Evolutionary conservation across 2,888 invertebrate species (phyloP).

Genomic region (Nebria salina): DNA sequence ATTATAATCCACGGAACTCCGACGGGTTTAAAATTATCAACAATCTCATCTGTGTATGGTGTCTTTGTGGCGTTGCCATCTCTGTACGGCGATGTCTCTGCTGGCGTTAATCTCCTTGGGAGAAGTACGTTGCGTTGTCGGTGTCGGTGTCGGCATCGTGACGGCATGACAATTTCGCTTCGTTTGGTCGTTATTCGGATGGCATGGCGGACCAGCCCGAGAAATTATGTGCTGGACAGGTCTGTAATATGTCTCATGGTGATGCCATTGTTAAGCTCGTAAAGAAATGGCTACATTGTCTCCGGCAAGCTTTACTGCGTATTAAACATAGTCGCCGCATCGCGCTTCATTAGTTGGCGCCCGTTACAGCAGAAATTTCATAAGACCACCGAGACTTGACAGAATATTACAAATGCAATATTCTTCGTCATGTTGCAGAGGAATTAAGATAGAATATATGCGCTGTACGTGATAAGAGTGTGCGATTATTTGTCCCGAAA

Average conservation of each 20-base stretch:
- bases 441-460: neutral
- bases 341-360: slow-evolving; percentile 31
- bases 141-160: neutral
- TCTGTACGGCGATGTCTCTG: neutral
- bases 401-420: slow-evolving; percentile 12
- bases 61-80: neutral
- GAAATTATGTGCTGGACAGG: slow-evolving; percentile 40
- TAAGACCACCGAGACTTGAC: slow-evolving; percentile 25
- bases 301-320: slow-evolving; percentile 42
- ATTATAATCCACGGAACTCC: neutral
- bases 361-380: slow-evolving; percentile 27
- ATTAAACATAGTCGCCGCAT: slow-evolving; percentile 33
- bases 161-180: neutral
- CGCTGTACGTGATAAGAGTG: neutral
- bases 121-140: neutral
- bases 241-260: slow-evolving; percentile 40
- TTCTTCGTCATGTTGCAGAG: neutral
- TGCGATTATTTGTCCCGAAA: neutral
- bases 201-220: neutral
- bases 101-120: neutral
- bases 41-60: slow-evolving; percentile 21
- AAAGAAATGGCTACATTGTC: slow-evolving; percentile 46
- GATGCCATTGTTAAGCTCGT: slow-evolving; percentile 38
- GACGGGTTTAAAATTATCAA: slow-evolving; percentile 25
- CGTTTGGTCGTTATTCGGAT: slow-evolving; percentile 13